phyloP scores from a whole-genome alignment of 2,113 vertebrate genomes.

The Tyrannus savana region DNA sequence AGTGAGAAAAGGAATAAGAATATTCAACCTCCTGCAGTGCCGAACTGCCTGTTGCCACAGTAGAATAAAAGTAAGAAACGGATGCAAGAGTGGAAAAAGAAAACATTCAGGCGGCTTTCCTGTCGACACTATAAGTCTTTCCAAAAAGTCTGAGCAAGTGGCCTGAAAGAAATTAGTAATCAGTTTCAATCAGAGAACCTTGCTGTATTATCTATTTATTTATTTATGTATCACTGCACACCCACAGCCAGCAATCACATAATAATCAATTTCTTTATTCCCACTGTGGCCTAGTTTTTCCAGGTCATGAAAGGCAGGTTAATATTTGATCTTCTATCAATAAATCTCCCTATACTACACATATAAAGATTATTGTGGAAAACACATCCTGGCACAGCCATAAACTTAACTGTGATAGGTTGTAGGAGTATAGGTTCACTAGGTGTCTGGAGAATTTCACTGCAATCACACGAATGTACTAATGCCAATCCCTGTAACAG shows the following conservation, averaged over 20 bases:
- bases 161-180: background rate
- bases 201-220: background rate
- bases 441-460: background rate
- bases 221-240: background rate
- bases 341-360: background rate
- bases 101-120: background rate
- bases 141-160: background rate
- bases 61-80: background rate
- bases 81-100: background rate
- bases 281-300: background rate
- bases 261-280: background rate
- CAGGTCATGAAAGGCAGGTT: constrained; percentile 12
- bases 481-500: background rate
- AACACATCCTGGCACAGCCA: background rate
- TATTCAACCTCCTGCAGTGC: background rate
- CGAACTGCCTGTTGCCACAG: background rate
- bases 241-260: background rate
- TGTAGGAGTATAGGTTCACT: background rate
- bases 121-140: background rate
- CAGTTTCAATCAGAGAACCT: background rate
- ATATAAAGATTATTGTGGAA: background rate
- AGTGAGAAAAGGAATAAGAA: background rate
- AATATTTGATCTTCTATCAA: constrained; percentile 49
- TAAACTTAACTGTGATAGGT: background rate
- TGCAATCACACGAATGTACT: background rate